phyloP scores from a whole-genome alignment of 2,797 vertebrate species.

The Hyperoplus lanceolatus region DNA sequence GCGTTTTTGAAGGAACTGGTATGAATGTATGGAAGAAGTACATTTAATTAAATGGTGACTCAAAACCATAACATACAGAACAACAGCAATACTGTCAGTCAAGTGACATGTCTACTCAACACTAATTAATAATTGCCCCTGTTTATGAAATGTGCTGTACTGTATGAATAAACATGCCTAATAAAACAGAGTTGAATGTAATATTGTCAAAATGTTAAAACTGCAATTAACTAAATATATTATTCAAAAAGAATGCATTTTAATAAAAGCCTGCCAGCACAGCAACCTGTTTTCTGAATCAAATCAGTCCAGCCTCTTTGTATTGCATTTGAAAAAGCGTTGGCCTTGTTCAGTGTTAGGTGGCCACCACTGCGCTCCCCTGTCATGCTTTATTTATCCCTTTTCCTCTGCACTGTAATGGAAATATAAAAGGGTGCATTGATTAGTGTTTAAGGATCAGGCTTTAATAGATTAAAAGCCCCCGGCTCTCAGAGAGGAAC shows the following conservation, averaged over 20 bases:
- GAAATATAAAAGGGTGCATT: conserved; percentile 87
- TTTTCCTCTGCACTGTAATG: conserved; percentile 82
- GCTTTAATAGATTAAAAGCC: conserved; percentile 88
- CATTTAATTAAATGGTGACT: not conserved
- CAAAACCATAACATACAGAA: not conserved
- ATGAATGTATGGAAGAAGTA: not conserved
- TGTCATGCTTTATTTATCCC: conserved; percentile 80
- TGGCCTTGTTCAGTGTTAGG: conserved; percentile 38
- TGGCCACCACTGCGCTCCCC: conserved; percentile 57
- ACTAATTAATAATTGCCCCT: no score
- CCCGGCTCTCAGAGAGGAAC: conserved; percentile 66
- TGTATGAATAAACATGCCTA: not conserved
- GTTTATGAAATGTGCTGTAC: no score
- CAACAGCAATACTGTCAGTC: not conserved
- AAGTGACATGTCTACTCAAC: not conserved
- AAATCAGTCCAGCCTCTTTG: conserved; percentile 7
- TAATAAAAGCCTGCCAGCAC: not conserved
- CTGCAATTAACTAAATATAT: not conserved
- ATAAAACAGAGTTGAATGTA: not conserved
- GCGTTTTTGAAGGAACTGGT: no score
- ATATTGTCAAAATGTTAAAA: no score
- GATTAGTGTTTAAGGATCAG: conserved; percentile 87
- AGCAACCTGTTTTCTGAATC: conserved; percentile 10
- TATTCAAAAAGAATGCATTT: conserved; percentile 2
- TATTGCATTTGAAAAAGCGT: conserved; percentile 17